phyloP scores from a whole-genome alignment of 2,113 vertebrate genomes.

The Heterochromis multidens region DNA sequence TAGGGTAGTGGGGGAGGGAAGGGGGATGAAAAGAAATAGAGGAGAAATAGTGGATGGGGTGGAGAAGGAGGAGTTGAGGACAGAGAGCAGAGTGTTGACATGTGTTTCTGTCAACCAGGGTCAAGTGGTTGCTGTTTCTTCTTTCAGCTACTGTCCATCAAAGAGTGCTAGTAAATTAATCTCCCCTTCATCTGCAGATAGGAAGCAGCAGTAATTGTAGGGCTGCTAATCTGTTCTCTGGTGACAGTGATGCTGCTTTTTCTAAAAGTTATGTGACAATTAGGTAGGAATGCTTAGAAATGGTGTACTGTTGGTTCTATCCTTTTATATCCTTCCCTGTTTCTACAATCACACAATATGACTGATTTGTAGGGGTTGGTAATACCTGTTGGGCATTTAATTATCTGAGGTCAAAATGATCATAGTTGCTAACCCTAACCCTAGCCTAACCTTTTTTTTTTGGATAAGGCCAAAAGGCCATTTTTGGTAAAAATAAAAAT shows the following conservation, averaged over 20 bases:
- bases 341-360: background rate
- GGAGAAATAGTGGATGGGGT: background rate
- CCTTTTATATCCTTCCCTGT: background rate
- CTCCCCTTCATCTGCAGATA: slow-evolving; percentile 44
- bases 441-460: background rate
- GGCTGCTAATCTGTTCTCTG: slow-evolving; percentile 40
- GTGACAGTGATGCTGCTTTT: slow-evolving; percentile 33
- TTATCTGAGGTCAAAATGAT: background rate
- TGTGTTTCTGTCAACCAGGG: slow-evolving; percentile 61
- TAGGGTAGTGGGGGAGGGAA: background rate
- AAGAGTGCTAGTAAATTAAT: slow-evolving; percentile 39
- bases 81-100: slow-evolving; percentile 56
- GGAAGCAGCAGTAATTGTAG: slow-evolving; percentile 55
- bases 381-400: background rate
- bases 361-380: background rate
- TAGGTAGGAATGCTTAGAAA: background rate
- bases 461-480: background rate
- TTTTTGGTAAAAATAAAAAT: too few relatives aligned
- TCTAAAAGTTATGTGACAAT: slow-evolving; percentile 19
- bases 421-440: background rate
- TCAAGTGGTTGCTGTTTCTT: slow-evolving; percentile 45
- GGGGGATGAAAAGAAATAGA: background rate
- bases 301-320: background rate
- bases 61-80: slow-evolving; percentile 30
- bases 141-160: slow-evolving; percentile 55